These are phyloP conservation scores for Sebastes kiyomatsui DNA, from an alignment of 2,797 vertebrate species.

Conservation along the genomic window DNA sequence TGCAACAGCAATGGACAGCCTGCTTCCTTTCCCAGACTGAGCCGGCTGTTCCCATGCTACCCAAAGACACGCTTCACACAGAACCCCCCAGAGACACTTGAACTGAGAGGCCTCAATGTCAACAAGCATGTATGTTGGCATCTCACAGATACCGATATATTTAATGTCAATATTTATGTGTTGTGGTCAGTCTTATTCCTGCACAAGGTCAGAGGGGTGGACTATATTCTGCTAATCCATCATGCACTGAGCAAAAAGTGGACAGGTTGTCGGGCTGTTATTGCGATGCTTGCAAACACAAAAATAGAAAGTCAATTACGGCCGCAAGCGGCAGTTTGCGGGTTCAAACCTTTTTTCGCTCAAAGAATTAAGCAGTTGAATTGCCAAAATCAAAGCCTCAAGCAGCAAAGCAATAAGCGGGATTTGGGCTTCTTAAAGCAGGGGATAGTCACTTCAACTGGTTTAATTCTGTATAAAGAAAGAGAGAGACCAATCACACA, in stretches of 20 bases:
- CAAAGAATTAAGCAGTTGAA: too few species aligned
- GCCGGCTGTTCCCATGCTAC: conserved; percentile 63
- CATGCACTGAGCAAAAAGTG: neutral
- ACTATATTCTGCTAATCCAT: neutral
- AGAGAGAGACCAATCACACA: too few species aligned
- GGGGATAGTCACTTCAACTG: too few species aligned
- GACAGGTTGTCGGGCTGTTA: neutral
- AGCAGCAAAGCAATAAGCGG: too few species aligned
- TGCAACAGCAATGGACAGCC: conserved; percentile 64
- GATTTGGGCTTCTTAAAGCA: too few species aligned
- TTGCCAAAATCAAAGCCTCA: too few species aligned
- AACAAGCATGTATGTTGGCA: neutral
- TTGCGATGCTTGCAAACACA: neutral
- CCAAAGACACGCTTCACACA: conserved; percentile 33
- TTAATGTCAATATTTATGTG: neutral
- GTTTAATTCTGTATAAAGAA: too few species aligned
- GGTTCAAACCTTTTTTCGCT: neutral
- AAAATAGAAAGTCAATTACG: conserved; percentile 1
- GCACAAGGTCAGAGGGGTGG: neutral
- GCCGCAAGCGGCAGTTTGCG: too few species aligned
- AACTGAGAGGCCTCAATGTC: conserved; percentile 36
- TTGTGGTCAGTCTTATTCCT: neutral
- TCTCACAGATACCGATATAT: neutral
- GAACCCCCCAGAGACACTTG: conserved; percentile 27
- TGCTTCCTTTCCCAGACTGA: conserved; percentile 84